phyloP scores from a whole-genome alignment of 2,888 invertebrate genomes.

The Mechanitis mazaeus region DNA sequence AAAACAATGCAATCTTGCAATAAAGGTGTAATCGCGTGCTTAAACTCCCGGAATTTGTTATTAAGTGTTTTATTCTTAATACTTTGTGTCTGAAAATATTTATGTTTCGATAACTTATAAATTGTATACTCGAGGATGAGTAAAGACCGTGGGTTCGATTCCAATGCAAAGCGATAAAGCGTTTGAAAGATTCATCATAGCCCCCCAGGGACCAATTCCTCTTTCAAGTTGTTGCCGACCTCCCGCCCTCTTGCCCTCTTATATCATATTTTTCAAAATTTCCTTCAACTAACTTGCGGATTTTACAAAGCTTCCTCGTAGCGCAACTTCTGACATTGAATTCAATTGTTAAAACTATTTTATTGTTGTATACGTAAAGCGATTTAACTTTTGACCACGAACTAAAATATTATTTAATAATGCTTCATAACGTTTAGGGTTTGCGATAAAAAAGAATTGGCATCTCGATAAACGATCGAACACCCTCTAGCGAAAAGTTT shows the following conservation, averaged over 20 bases:
- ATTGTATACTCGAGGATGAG: conserved; percentile 29
- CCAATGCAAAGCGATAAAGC: conserved; percentile 69
- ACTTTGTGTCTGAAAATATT: conserved; percentile 12
- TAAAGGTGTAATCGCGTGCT: not conserved
- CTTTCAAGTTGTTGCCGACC: conserved; percentile 63
- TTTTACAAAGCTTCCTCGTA: conserved; percentile 41
- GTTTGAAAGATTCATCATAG: conserved; percentile 73
- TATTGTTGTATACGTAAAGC: conserved; percentile 1
- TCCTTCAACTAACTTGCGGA: conserved; percentile 48
- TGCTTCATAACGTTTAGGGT: not conserved
- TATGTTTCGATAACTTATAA: conserved; percentile 25
- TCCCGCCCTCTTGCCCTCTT: conserved; percentile 54
- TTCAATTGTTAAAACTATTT: conserved; percentile 38
- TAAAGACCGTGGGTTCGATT: conserved; percentile 59
- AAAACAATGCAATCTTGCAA: conserved; percentile 15
- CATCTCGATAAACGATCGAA: too few species aligned
- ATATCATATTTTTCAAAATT: conserved; percentile 73
- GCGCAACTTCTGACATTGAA: conserved; percentile 53
- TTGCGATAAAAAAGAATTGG: too few species aligned
- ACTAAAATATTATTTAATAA: not conserved
- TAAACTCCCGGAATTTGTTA: not conserved
- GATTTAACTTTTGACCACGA: not conserved
- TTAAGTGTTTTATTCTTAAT: conserved; percentile 14
- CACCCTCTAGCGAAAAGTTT: too few species aligned
- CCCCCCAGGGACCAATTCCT: conserved; percentile 66